Evolutionary conservation across 2,113 vertebrate species (phyloP), one percentile per base, ranked within the genome.

Genomic region (Procavia capensis): DNA sequence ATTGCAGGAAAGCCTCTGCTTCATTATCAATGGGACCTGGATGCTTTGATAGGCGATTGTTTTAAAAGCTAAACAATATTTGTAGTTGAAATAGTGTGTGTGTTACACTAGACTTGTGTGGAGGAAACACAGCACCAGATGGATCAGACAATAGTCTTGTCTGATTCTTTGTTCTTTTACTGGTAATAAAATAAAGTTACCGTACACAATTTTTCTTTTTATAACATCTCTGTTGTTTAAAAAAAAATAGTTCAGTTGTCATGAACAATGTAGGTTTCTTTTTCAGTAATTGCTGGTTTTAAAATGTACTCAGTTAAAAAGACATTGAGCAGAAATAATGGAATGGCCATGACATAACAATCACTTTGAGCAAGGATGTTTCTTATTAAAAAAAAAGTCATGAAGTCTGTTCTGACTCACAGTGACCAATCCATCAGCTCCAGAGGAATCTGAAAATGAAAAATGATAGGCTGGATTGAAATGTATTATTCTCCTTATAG

Each of bases 1-100:
- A 99, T 99, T 91, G 96, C 99, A 99, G 99, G 99, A 99, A 99
- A 95, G 94, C 97, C 98, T 47, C 93, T 97, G 98, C 98, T 98
- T 0, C 78, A 94, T 94, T 98, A 99, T 99, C 98, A 98, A 98
- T 97, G 97, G 98, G 98, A 97, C 96, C 97, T 98, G 97, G 85
- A 97, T 41, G 87, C 95, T 97, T 98, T 92, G 91, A 98, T 94
- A 97, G 2, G 86, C 89, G 10, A 80, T 98, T 96, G 96, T 98
- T 98, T 90, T 8, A n/a, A 97, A 92, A 80, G 93, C 91, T 29
- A 47, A 96, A 87, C 85, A 0, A 0, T 91, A 88, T 0, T 0
- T 4, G n/a, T 3, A 0, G 10, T 72, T 90, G 85, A 94, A 96
- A 92, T 79, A 89, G 0, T 92, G 1, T 81, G 78, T 75, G 0